Evolutionary conservation across 2,113 vertebrate genomes (phyloP).

Genomic region (Hippocampus abdominalis): DNA sequence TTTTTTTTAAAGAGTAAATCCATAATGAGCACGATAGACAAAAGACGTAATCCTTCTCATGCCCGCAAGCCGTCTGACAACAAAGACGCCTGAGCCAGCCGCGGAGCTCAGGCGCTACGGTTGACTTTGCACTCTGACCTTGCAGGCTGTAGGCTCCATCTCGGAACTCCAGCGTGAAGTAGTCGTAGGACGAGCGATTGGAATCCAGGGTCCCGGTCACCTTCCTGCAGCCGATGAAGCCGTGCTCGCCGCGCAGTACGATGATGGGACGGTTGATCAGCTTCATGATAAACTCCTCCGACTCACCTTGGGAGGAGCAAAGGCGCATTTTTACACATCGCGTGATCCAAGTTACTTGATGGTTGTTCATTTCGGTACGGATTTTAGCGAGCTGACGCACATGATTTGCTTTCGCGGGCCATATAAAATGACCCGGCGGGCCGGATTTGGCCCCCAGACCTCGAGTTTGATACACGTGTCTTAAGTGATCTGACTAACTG

Average conservation of each 20-base stretch:
- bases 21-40: constrained; percentile 22
- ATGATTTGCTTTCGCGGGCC: too few relatives aligned
- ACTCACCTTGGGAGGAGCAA: constrained; percentile 72
- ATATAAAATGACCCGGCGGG: too few relatives aligned
- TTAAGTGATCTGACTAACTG: background rate
- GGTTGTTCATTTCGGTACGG: background rate
- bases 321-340: background rate
- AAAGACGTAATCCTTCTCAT: constrained; percentile 21
- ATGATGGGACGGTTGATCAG: constrained; percentile 97
- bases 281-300: constrained; percentile 94
- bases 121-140: constrained; percentile 69
- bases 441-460: too few relatives aligned
- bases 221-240: constrained; percentile 96
- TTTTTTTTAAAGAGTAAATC: constrained; percentile 11
- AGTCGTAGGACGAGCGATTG: constrained; percentile 92
- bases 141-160: constrained; percentile 93
- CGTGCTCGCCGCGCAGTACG: constrained; percentile 92
- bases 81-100: background rate
- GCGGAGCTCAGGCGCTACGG: background rate
- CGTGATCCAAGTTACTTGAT: background rate
- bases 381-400: too few relatives aligned
- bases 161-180: constrained; percentile 90
- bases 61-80: constrained; percentile 7
- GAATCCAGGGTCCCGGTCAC: constrained; percentile 93
- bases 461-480: background rate